Evolutionary conservation across 1,140 invertebrate genomes (phyloP).

Genomic region (Acyrthosiphon pisum): DNA sequence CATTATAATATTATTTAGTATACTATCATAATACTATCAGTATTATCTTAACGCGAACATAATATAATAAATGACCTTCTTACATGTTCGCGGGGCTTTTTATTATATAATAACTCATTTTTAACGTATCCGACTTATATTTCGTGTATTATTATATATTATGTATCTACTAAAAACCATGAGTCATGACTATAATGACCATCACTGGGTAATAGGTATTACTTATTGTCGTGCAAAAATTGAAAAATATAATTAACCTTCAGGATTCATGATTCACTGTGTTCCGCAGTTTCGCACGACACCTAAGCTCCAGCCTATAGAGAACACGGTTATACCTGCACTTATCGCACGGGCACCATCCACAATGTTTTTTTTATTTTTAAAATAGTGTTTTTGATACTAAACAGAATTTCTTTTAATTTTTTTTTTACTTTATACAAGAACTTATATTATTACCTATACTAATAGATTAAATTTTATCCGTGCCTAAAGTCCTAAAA

Average conservation of each 20-base stretch:
- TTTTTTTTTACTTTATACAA: background rate
- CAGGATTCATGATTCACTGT: background rate
- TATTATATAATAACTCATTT: conserved; percentile 7
- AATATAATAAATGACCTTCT: conserved; percentile 17
- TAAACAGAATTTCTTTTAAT: background rate
- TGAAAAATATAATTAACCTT: conserved; percentile 12
- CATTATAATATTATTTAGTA: too few relatives aligned
- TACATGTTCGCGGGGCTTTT: background rate
- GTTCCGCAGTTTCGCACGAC: background rate
- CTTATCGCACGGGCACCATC: background rate
- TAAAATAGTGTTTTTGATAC: background rate
- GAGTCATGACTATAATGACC: background rate
- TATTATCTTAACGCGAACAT: background rate
- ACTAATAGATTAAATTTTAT: too few relatives aligned
- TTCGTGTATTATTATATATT: background rate
- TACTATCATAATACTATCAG: background rate
- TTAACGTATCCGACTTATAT: background rate
- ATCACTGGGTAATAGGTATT: background rate
- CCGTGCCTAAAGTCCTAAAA: too few relatives aligned
- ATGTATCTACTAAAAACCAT: background rate
- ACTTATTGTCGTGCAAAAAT: background rate
- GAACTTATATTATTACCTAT: too few relatives aligned
- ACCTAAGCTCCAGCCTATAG: background rate
- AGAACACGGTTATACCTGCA: background rate
- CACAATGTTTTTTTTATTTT: background rate